A percentile compares a stretch with the other conserved stretches of the same genome.
Conservation (phyloP, 1,140 invertebrate genomes). For the Hormaphis cornu region DNA sequence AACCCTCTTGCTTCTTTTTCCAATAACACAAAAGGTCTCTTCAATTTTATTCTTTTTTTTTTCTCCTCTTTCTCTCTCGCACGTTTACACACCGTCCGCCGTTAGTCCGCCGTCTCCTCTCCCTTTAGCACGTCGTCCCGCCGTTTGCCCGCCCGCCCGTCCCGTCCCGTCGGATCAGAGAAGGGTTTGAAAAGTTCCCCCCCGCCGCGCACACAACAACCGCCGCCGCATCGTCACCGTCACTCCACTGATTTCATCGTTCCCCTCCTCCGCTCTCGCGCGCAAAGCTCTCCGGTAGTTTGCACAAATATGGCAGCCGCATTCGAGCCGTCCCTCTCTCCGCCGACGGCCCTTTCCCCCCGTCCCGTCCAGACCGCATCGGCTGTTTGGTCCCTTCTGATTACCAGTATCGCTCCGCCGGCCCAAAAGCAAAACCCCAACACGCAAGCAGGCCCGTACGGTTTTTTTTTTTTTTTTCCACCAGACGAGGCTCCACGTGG, state of each 20-base stretch:
- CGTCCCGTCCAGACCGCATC: slow-evolving; percentile 6
- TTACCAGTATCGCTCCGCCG: slow-evolving; percentile 38
- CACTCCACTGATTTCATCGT: slow-evolving; percentile 35
- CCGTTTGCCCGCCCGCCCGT: not conserved
- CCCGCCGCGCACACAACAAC: not conserved
- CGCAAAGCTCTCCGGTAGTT: slow-evolving; percentile 35
- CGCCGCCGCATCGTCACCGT: slow-evolving; percentile 28
- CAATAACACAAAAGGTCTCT: slow-evolving; percentile 37
- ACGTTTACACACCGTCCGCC: slow-evolving; percentile 10
- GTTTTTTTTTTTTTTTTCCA: slow-evolving; percentile 24
- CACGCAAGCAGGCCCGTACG: slow-evolving; percentile 30
- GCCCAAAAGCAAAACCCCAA: slow-evolving; percentile 26
- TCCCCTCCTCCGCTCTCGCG: slow-evolving; percentile 2
- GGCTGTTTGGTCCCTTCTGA: slow-evolving; percentile 36
- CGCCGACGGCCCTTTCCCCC: not conserved
- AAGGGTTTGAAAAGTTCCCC: slow-evolving; percentile 31
- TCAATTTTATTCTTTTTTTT: slow-evolving; percentile 34
- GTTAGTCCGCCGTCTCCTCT: too few species aligned
- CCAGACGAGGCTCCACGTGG: slow-evolving; percentile 30
- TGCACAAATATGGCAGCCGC: slow-evolving; percentile 38
- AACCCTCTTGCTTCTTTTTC: slow-evolving; percentile 35
- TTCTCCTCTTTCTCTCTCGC: not conserved
- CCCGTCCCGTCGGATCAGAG: slow-evolving; percentile 12
- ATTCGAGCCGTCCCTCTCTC: slow-evolving; percentile 30
- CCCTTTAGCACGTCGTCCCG: not conserved